Conservation (phyloP, 2,888 invertebrate species). For the Candidula unifasciata region DNA sequence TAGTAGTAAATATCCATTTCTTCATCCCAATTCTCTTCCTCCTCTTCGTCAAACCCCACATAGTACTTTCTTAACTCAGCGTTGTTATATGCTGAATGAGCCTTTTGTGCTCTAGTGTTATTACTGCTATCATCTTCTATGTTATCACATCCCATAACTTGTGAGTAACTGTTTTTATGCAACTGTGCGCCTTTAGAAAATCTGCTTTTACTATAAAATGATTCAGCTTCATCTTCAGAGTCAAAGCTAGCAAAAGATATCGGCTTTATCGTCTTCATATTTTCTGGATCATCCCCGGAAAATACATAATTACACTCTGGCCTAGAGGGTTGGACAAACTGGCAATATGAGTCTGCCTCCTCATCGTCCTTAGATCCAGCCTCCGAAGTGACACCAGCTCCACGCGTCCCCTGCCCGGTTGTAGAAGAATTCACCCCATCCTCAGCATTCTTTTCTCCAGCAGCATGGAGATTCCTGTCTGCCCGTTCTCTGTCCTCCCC, state of each 20-base stretch:
- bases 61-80: neutral
- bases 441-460: neutral
- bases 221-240: neutral
- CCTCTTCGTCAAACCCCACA: neutral
- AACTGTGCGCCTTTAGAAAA: too few relatives aligned
- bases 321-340: neutral
- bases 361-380: constrained; percentile 17
- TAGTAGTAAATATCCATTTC: constrained; percentile 36
- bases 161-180: neutral
- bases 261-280: neutral
- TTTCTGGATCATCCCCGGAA: neutral
- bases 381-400: neutral
- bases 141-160: neutral
- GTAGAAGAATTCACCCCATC: neutral
- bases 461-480: neutral
- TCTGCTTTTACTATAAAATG: neutral
- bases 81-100: neutral
- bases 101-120: neutral
- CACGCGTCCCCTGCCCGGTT: neutral
- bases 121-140: neutral
- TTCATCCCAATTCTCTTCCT: constrained; percentile 43
- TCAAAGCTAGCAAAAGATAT: neutral
- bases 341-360: constrained; percentile 10
- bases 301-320: neutral
- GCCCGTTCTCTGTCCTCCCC: constrained; percentile 7